These are phyloP conservation scores for Pardalotus punctatus DNA, from an alignment of 2,113 vertebrate genomes.

Conservation along the genomic window DNA sequence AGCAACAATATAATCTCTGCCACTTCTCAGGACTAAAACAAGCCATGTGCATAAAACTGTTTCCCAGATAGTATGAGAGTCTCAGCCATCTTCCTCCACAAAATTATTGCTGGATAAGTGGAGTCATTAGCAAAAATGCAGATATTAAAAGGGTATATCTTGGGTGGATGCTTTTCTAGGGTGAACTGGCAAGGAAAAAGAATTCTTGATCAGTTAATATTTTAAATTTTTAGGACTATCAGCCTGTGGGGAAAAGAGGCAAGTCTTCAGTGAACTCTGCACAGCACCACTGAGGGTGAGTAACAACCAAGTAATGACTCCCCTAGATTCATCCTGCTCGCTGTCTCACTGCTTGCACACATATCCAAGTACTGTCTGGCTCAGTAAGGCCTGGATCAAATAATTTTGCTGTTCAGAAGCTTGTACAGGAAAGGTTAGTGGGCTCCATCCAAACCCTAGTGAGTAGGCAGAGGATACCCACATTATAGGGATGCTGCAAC, in stretches of 20 bases:
- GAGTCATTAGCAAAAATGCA: neutral
- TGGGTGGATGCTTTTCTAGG: neutral
- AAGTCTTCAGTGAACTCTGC: neutral
- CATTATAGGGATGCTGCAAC: neutral
- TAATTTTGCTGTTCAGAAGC: neutral
- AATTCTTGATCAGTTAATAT: neutral
- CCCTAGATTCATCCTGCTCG: neutral
- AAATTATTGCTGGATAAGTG: neutral
- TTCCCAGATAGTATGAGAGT: neutral
- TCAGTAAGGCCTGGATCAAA: neutral
- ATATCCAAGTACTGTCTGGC: neutral
- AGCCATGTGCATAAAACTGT: neutral
- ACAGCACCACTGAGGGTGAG: accelerated
- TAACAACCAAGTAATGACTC: neutral
- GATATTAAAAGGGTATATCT: neutral
- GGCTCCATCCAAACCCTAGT: neutral
- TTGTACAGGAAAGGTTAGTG: neutral
- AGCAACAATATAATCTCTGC: neutral
- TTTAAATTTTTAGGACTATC: neutral
- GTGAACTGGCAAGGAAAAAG: neutral
- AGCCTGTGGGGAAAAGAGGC: neutral
- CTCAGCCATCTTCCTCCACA: neutral
- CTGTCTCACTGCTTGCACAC: neutral
- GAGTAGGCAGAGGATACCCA: neutral
- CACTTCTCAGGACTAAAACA: neutral